phyloP scores from a whole-genome alignment of 2,888 invertebrate species.

The Plutella xylostella region DNA sequence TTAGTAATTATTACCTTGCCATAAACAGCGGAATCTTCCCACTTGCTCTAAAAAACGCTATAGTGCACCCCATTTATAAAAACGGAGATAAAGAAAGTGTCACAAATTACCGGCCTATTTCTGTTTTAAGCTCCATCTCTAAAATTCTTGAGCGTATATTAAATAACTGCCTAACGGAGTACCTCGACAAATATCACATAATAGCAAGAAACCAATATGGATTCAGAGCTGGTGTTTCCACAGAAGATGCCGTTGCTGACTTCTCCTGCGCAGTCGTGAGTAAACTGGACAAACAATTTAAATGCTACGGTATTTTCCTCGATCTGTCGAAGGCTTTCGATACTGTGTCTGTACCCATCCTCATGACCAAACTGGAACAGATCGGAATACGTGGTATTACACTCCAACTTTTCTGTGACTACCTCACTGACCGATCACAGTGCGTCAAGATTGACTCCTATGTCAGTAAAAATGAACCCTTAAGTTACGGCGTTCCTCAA shows the following conservation, averaged over 20 bases:
- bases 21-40: conserved; percentile 11
- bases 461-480: neutral
- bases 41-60: conserved; percentile 7
- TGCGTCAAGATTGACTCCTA: neutral
- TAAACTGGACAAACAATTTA: conserved; percentile 4
- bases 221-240: conserved; percentile 12
- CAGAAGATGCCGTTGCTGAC: conserved; percentile 9
- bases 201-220: conserved; percentile 13
- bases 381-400: conserved; percentile 10
- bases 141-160: conserved; percentile 10
- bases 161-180: conserved; percentile 2
- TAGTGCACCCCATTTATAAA: conserved; percentile 12
- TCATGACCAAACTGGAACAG: conserved; percentile 7
- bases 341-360: neutral
- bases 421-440: conserved; percentile 3
- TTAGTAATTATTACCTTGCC: no score
- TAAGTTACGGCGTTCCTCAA: neutral
- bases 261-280: conserved; percentile 6
- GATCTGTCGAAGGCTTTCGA: conserved; percentile 15
- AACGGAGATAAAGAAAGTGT: conserved; percentile 7
- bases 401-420: conserved; percentile 10
- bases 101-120: conserved; percentile 9
- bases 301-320: conserved; percentile 9
- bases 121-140: conserved; percentile 7
- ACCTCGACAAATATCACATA: conserved; percentile 10